Evolutionary conservation across 2,888 invertebrate genomes (phyloP).

Genomic region (Cerceris rybyensis): DNA sequence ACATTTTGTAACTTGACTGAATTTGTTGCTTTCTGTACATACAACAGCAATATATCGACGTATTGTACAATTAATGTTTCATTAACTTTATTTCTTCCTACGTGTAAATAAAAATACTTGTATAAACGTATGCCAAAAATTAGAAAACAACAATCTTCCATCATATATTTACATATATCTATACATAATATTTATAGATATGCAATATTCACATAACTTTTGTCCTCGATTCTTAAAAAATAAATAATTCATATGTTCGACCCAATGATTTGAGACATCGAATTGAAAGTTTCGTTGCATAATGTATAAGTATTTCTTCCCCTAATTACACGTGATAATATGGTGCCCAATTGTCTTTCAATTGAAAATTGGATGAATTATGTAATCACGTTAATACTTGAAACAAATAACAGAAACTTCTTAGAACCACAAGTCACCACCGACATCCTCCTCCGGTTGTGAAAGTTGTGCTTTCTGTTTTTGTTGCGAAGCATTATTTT

Average conservation of each 20-base stretch:
- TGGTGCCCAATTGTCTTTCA: slow-evolving; percentile 26
- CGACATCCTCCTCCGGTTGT: slow-evolving; percentile 82
- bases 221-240: slow-evolving; percentile 36
- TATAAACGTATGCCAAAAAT: slow-evolving; percentile 7
- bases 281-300: slow-evolving; percentile 20
- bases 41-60: too few relatives aligned
- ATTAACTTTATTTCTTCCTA: too few relatives aligned
- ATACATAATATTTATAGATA: slow-evolving; percentile 48
- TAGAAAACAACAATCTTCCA: slow-evolving; percentile 43
- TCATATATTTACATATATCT: slow-evolving; percentile 55
- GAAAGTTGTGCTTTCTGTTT: slow-evolving; percentile 69
- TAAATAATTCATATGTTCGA: slow-evolving; percentile 12
- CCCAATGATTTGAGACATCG: slow-evolving; percentile 28
- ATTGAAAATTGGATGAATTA: slow-evolving; percentile 34
- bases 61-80: too few relatives aligned
- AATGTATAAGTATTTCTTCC: slow-evolving; percentile 38
- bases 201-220: slow-evolving; percentile 13
- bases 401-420: slow-evolving; percentile 15
- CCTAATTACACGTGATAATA: slow-evolving; percentile 15
- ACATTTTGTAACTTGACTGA: too few relatives aligned
- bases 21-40: slow-evolving; percentile 9
- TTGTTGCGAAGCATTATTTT: slow-evolving; percentile 63
- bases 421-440: slow-evolving; percentile 85
- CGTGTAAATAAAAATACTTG: slow-evolving; percentile 5
- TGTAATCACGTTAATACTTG: slow-evolving; percentile 17